A percentile compares a stretch with the other conserved stretches of the same genome.
phyloP scores from a whole-genome alignment of 2,888 invertebrate species.

The Ceratothoa steindachneri region DNA sequence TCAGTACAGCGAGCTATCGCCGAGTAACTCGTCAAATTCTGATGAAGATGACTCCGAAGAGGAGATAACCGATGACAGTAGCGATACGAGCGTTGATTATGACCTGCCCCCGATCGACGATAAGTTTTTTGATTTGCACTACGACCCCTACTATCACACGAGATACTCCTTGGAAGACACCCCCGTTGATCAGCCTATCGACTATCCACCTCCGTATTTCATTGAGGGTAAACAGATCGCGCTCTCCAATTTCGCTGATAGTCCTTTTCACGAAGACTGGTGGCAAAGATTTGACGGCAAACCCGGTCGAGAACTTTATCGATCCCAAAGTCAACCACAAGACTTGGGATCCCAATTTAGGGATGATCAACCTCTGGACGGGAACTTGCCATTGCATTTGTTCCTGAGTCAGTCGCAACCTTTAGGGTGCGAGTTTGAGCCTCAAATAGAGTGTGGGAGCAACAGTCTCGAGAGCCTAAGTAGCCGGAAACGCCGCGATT shows the following conservation, averaged over 20 bases:
- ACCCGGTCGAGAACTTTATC: conserved; percentile 22
- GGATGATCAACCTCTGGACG: conserved; percentile 21
- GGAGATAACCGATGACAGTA: conserved; percentile 7
- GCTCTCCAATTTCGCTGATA: neutral
- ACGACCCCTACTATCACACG: conserved; percentile 27
- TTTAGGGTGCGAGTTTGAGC: conserved; percentile 7
- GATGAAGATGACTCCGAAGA: conserved; percentile 19
- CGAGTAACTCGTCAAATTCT: no score
- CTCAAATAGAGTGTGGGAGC: neutral
- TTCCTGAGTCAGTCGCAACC: conserved; percentile 25
- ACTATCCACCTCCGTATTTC: conserved; percentile 29
- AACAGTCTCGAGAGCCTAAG: conserved; percentile 11
- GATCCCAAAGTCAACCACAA: conserved; percentile 31
- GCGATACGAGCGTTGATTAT: conserved; percentile 23
- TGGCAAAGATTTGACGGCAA: conserved; percentile 10
- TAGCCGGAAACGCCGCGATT: conserved; percentile 22
- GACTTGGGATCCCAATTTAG: conserved; percentile 12
- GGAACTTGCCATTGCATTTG: conserved; percentile 19
- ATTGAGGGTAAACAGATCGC: conserved; percentile 6
- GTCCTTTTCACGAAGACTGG: conserved; percentile 14
- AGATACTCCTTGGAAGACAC: conserved; percentile 22
- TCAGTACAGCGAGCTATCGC: no score
- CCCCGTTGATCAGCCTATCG: conserved; percentile 34
- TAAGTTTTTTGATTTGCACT: conserved; percentile 27
- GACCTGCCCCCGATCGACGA: conserved; percentile 27